Evolutionary conservation across 2,888 invertebrate species (phyloP), one percentile per base, ranked within the genome.

Genomic region (Stratiomys singularior): DNA sequence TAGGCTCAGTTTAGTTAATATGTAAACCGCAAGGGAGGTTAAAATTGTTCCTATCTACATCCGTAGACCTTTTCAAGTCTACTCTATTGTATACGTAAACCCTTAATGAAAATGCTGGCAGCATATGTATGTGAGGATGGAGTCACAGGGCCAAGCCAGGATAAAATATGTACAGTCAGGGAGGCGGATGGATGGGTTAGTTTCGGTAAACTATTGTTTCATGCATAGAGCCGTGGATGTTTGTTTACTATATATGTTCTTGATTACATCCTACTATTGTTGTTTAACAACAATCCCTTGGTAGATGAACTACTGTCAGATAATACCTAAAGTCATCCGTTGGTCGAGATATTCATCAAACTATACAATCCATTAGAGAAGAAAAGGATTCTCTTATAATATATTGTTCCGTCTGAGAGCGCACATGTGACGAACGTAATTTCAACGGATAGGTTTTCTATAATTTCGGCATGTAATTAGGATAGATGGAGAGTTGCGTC

Each of bases 321-420:
- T 66, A 37, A 66, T 66, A 27, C 18, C 9, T 3, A 60, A 60
- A 60, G 58, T 60, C 58, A 37, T 66, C 37, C 66, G n/a, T 37
- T 27, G 18, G 37, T 66, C 66, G 21, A 66, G 66, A 66, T 66
- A 66, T 64, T 64, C 64, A 64, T 64, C 64, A 64, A 64, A 64
- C 64, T 64, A 30, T n/a, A 64, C 64, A 64, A 64, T 64, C 25
- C 64, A 64, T 64, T 64, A 64, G 64, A 30, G 64, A 30, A 21
- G 25, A 28, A 18, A 25, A 64, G 11, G 64, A 28, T 13, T 5
- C 13, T 64, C 15, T 5, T 4, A 13, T 5, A 52, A 5, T 52
- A 3, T 23, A 64, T 64, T 64, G 64, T 64, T 28, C n/a, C 64
- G 37, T 9, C 7, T 5, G 25, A 11, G 64, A 27, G 13, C 2